A percentile compares a stretch with the other conserved stretches of the same genome.
These are phyloP conservation scores for Andinoacara biseriatus DNA, from an alignment of 2,113 vertebrate species.

Conservation along the genomic window DNA sequence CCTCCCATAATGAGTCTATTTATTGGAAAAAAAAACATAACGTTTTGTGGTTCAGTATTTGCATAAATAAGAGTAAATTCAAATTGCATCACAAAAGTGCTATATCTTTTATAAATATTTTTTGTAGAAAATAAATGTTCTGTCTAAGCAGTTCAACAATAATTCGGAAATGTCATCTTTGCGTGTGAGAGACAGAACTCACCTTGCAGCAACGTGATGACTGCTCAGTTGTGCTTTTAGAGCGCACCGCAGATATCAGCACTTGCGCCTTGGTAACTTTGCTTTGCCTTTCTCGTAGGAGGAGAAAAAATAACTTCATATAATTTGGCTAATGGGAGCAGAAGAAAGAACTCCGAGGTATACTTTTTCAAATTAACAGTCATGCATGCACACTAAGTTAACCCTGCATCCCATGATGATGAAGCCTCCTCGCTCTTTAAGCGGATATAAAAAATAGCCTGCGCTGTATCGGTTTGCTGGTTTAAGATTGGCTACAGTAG, in stretches of 20 bases:
- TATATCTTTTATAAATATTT: background rate
- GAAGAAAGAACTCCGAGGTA: background rate
- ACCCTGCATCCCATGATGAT: constrained; percentile 1
- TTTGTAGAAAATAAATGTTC: accelerated
- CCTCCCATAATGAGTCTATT: background rate
- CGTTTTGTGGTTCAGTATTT: accelerated
- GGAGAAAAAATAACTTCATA: constrained; percentile 29
- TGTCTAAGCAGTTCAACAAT: background rate
- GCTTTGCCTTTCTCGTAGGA: background rate
- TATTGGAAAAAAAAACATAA: background rate
- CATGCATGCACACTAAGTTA: constrained; percentile 36
- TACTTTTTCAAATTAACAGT: constrained; percentile 45
- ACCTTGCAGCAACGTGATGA: constrained; percentile 64
- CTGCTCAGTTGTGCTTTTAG: constrained; percentile 44
- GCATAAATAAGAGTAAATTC: background rate
- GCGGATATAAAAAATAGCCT: constrained; percentile 56
- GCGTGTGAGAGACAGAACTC: constrained; percentile 32
- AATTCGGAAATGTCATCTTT: background rate
- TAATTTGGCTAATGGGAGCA: background rate
- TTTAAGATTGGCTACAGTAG: constrained; percentile 55
- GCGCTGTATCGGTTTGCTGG: constrained; percentile 14
- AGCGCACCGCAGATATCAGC: constrained; percentile 14
- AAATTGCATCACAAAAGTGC: background rate
- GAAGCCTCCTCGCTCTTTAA: constrained; percentile 61
- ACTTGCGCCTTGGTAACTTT: constrained; percentile 34